Base-by-base conservation (phyloP, 2,113 vertebrate genomes). In the Anguilla japonica region DNA sequence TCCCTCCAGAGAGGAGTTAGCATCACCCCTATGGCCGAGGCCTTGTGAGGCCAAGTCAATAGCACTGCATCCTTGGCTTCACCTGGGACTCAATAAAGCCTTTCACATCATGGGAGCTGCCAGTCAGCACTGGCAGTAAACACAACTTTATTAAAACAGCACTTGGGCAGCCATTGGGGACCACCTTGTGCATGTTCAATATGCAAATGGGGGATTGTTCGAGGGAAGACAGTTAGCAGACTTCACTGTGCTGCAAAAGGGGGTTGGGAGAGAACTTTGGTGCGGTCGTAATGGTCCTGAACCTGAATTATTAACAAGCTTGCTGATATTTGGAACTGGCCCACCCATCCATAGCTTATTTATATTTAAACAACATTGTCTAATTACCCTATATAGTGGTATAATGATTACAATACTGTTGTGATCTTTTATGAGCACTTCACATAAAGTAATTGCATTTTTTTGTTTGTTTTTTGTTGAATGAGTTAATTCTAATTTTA, bases 1-100 rank as follows among this genome's bases (percentile, higher is more conserved):
- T 91, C 91, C 88, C 88, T 26, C 20, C 29, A 22, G 90, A 88
- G 88, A 88, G 79, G 88, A 89, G 87, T 89, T 87, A 87, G 39
- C 71, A 67, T 67, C 67, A 46, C 79, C 84, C 84, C 89, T 56
- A 41, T n/a, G 81, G 89, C 83, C 79, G 89, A 81, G 41, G 80
- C 80, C 80, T 40, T 81, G 80, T 41, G 41, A 7, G 14, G 34
- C 3, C 5, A 40, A 79, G 34, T 92, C 90, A 39, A 92, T 92
- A 84, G 0, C 8, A 40, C 15, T 13, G 22, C 60, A 67, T 67
- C 60, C 60, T 67, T 26, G 22, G 60, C 60, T 57, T 78, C 81
- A 87, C 50, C 86, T 83, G 81, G 60, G 63, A 87, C 57, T 71
- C 46, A 41, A 34, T 83, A 71, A 87, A 63, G 39, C 29, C 29